Conservation (phyloP, 1,140 invertebrate genomes). For the Drosophila sechellia region DNA sequence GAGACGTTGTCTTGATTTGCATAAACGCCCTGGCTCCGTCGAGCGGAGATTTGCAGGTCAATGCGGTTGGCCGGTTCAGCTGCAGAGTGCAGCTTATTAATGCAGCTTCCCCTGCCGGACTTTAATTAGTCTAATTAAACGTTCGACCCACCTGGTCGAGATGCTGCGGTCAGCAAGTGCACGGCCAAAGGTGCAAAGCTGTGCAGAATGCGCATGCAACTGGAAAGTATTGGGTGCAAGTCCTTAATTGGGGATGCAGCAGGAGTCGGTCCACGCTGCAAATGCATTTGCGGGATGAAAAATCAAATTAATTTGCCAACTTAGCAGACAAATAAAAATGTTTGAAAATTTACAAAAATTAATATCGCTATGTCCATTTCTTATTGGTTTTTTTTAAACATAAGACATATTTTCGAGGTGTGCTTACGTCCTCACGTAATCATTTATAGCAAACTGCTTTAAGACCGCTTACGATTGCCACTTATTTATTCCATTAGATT, state of each 20-base stretch:
- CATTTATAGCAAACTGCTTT: neutral
- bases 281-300: neutral
- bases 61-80: slow-evolving; percentile 15
- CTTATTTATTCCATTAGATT: neutral
- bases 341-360: too few species aligned
- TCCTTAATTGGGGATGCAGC: slow-evolving; percentile 1
- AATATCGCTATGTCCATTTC: too few species aligned
- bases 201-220: slow-evolving; percentile 11
- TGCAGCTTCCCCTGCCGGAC: slow-evolving; percentile 51
- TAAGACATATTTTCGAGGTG: too few species aligned
- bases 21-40: slow-evolving; percentile 45
- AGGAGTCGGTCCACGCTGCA: neutral
- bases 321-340: too few species aligned
- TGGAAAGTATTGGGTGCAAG: slow-evolving; percentile 24
- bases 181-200: slow-evolving; percentile 13
- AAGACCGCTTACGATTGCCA: neutral
- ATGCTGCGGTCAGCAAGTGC: slow-evolving; percentile 10
- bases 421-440: neutral
- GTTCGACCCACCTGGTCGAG: slow-evolving; percentile 32
- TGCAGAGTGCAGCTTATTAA: slow-evolving; percentile 62
- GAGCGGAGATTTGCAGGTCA: slow-evolving; percentile 21
- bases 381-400: too few species aligned
- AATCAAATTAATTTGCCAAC: too few species aligned
- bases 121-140: slow-evolving; percentile 74
- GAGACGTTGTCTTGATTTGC: slow-evolving; percentile 48